Percentiles rank a stretch among this genome's conserved stretches.
These are phyloP conservation scores for Mus minutoides DNA, from an alignment of 2,797 vertebrate genomes.

Conservation along the genomic window DNA sequence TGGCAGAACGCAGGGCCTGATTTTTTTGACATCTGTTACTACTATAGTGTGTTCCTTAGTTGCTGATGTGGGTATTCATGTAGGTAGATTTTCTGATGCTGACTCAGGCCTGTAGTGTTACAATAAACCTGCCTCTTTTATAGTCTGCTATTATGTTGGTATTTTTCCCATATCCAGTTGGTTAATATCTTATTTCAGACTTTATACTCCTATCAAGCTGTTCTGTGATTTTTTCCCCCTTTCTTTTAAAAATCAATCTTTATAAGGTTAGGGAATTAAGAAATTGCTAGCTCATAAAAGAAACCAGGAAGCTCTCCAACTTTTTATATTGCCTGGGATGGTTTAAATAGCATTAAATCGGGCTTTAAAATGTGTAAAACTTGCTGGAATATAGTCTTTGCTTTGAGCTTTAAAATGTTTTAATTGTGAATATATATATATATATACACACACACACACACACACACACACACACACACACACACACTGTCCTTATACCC, in stretches of 20 bases:
- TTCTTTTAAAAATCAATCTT: slow-evolving; percentile 59
- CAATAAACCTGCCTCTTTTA: slow-evolving; percentile 4
- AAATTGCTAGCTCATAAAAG: slow-evolving; percentile 58
- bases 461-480: no score
- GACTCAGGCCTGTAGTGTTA: slow-evolving; percentile 37
- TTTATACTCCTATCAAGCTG: slow-evolving; percentile 35
- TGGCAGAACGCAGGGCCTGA: not conserved
- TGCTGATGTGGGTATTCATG: slow-evolving; percentile 18
- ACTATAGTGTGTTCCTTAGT: slow-evolving; percentile 32
- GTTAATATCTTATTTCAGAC: slow-evolving; percentile 61
- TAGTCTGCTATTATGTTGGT: slow-evolving; percentile 20
- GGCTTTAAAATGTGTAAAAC: slow-evolving; percentile 37
- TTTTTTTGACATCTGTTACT: slow-evolving; percentile 45
- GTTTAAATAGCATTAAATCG: slow-evolving; percentile 64
- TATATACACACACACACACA: no score
- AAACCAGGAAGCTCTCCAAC: slow-evolving; percentile 55
- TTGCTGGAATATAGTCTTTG: slow-evolving; percentile 44
- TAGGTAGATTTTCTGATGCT: slow-evolving; percentile 30
- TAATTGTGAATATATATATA: not conserved
- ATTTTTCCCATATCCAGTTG: slow-evolving; percentile 38
- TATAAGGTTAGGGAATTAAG: slow-evolving; percentile 57
- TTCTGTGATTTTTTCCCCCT: not conserved
- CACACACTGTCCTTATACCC: not conserved
- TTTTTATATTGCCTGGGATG: slow-evolving; percentile 61
- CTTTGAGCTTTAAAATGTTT: slow-evolving; percentile 31